phyloP scores from a whole-genome alignment of 2,113 vertebrate genomes.

The Grammomys dolichurus region DNA sequence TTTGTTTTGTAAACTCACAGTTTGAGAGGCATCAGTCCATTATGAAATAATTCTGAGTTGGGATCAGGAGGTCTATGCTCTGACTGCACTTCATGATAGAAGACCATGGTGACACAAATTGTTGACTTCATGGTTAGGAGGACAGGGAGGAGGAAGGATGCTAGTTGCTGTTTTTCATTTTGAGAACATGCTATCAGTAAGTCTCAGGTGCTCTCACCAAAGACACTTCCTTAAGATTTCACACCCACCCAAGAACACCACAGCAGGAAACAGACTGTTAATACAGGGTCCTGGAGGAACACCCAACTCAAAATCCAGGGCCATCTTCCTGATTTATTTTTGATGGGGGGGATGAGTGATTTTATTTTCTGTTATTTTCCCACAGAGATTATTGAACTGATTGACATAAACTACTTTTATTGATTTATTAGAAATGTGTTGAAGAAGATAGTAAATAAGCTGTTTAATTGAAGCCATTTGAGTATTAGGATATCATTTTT shows the following conservation, averaged over 20 bases:
- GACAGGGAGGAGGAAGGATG: background rate
- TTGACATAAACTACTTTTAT: background rate
- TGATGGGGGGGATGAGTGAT: background rate
- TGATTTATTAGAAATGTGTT: background rate
- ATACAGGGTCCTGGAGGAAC: background rate
- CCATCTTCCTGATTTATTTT: background rate
- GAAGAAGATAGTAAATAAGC: background rate
- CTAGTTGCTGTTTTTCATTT: background rate
- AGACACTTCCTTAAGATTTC: background rate
- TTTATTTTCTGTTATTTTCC: background rate
- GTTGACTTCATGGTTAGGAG: background rate
- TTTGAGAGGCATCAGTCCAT: background rate
- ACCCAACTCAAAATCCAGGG: background rate
- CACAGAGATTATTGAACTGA: background rate
- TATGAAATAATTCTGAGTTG: background rate
- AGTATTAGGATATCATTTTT: background rate
- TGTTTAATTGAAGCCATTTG: background rate
- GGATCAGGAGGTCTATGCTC: background rate
- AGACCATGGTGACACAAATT: background rate
- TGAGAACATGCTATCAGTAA: background rate
- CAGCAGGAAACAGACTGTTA: background rate
- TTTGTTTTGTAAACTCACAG: background rate
- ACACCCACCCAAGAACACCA: background rate
- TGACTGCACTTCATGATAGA: background rate
- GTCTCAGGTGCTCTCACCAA: background rate